These are phyloP conservation scores for Bagarius yarrelli DNA, from an alignment of 2,113 vertebrate genomes.

Conservation along the genomic window DNA sequence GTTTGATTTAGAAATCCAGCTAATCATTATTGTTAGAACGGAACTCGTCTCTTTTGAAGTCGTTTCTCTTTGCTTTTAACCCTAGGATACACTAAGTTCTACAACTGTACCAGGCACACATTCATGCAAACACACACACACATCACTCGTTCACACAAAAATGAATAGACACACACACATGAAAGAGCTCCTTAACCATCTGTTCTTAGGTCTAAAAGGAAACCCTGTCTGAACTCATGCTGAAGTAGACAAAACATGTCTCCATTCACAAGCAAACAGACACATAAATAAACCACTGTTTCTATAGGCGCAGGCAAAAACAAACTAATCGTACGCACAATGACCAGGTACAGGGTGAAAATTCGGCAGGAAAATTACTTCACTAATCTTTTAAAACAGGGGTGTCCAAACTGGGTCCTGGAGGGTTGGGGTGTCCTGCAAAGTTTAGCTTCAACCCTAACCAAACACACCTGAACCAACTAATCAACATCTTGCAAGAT, in stretches of 20 bases:
- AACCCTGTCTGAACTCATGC: slow-evolving; percentile 73
- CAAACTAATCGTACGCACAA: slow-evolving; percentile 32
- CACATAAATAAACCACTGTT: slow-evolving; percentile 44
- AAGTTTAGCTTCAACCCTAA: no score
- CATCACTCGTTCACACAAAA: slow-evolving; percentile 49
- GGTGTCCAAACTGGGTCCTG: no score
- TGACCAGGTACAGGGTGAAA: slow-evolving; percentile 44
- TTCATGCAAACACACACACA: slow-evolving; percentile 50
- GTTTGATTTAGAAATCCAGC: slow-evolving; percentile 76
- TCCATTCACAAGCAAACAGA: slow-evolving; percentile 60
- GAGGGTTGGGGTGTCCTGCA: no score
- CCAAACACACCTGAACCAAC: no score
- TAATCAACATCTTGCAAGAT: no score
- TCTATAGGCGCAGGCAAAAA: slow-evolving; percentile 45
- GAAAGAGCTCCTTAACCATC: slow-evolving; percentile 72
- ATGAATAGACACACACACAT: slow-evolving; percentile 68
- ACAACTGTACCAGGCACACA: slow-evolving; percentile 61
- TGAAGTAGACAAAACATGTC: slow-evolving; percentile 79
- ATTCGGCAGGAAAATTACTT: slow-evolving; percentile 24
- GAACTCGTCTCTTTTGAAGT: slow-evolving; percentile 71
- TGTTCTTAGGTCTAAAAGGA: slow-evolving; percentile 74
- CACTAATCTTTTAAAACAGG: slow-evolving; percentile 27
- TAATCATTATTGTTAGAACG: slow-evolving; percentile 70
- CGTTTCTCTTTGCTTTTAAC: slow-evolving; percentile 68
- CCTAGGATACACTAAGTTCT: slow-evolving; percentile 67